Evolutionary conservation across 1,140 invertebrate species (phyloP), one percentile per base, ranked within the genome.

Genomic region (Radopholus similis): DNA sequence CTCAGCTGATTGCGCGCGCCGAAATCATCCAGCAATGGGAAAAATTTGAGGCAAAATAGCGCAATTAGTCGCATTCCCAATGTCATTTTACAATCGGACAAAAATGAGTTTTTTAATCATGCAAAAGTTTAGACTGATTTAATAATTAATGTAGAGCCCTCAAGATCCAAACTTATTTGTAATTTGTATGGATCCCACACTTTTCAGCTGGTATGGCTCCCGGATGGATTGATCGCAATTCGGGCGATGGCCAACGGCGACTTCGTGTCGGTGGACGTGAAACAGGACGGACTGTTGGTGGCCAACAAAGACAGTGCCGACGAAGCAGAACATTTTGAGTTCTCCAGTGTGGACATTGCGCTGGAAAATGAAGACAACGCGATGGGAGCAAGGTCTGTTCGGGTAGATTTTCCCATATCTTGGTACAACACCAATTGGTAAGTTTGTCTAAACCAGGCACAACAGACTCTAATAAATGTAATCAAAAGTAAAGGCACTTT

Each of bases 51-150:
- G n/a, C n/a, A n/a, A n/a, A n/a, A n/a, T n/a, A n/a, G n/a, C n/a
- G n/a, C n/a, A n/a, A n/a, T n/a, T n/a, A n/a, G n/a, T n/a, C n/a
- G n/a, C n/a, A n/a, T n/a, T n/a, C n/a, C n/a, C n/a, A n/a, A n/a
- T n/a, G n/a, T n/a, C n/a, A n/a, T n/a, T n/a, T n/a, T 54, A 54
- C 30, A 54, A 54, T 32, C 35, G n/a, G 35, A 54, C 15, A 54
- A 21, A 54, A 54, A 54, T 54, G 30, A 32, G 5, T 54, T 54
- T 4, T 54, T 54, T 28, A 54, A 54, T 32, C 5, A 18, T 32
- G 13, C n/a, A 34, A 21, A 54, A 54, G 35, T 54, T 28, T 32
- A 54, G 51, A 18, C 30, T 28, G 35, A 54, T 54, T 32, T 54
- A 2, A n/a, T n/a, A n/a, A n/a, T n/a, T n/a, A n/a, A n/a, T n/a